phyloP scores from a whole-genome alignment of 2,797 vertebrate genomes.

The Gallinago solitaria region DNA sequence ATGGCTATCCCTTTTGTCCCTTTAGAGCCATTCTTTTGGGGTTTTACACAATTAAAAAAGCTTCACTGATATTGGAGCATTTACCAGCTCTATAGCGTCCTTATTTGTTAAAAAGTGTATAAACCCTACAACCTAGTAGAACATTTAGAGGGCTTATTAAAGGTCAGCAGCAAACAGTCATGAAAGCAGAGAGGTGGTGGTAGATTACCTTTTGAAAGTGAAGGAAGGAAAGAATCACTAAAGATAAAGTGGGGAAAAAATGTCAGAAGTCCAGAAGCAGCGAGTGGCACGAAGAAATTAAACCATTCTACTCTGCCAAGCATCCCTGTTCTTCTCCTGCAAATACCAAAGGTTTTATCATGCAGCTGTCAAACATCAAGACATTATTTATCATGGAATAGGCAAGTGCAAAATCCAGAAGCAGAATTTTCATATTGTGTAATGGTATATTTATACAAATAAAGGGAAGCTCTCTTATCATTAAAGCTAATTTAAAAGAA shows the following conservation, averaged over 20 bases:
- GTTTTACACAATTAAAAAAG: background rate
- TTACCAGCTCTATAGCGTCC: background rate
- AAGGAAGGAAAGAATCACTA: background rate
- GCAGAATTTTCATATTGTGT: background rate
- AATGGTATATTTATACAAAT: background rate
- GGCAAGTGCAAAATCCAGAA: background rate
- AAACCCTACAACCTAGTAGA: background rate
- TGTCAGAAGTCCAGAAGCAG: background rate
- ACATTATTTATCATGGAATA: background rate
- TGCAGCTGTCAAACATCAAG: slow-evolving; percentile 24
- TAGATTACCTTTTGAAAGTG: background rate
- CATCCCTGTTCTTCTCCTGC: background rate
- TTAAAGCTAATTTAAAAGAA: background rate
- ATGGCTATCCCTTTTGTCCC: background rate
- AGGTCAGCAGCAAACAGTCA: background rate
- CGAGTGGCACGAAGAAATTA: background rate
- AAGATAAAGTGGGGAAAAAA: background rate
- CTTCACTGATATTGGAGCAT: background rate
- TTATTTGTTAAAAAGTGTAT: background rate
- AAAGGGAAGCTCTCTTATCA: background rate
- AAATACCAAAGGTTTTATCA: slow-evolving; percentile 40
- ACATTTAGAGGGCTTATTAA: slow-evolving; percentile 5
- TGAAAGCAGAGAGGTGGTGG: background rate
- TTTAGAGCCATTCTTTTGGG: background rate
- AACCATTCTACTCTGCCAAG: background rate